Conservation (phyloP, 2,113 vertebrate species). For the Romanogobio albipinnatus region DNA sequence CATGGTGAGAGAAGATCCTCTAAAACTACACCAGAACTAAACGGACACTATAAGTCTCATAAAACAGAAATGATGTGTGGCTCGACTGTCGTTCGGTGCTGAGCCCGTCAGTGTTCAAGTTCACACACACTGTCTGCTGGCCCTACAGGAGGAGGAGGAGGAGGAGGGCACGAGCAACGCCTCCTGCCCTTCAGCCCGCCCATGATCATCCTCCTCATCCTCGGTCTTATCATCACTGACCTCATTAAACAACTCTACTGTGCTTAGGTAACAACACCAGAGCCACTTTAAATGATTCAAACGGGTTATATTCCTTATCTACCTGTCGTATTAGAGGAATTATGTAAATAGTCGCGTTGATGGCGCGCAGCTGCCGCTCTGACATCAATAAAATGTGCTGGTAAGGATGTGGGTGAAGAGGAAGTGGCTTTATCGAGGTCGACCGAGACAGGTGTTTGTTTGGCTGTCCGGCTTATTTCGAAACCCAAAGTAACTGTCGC, state of each 20-base stretch:
- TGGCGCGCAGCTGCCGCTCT: conserved; percentile 34
- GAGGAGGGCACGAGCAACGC: conserved; percentile 65
- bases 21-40: neutral
- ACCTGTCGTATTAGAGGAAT: neutral
- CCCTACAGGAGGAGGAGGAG: conserved; percentile 59
- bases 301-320: neutral
- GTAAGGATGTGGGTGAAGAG: conserved; percentile 65
- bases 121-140: conserved; percentile 68
- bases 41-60: neutral
- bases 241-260: conserved; percentile 6
- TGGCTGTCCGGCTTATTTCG: conserved; percentile 60
- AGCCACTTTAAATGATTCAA: neutral
- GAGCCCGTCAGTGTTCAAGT: conserved; percentile 75
- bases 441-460: conserved; percentile 70
- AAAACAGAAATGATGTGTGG: conserved; percentile 26
- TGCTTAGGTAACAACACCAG: neutral
- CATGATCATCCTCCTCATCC: conserved; percentile 53
- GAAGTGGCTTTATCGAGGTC: conserved; percentile 64
- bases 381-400: conserved; percentile 46
- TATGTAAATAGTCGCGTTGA: conserved; percentile 45
- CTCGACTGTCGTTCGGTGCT: conserved; percentile 49
- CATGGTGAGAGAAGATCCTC: conserved; percentile 63
- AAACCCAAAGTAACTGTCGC: conserved; percentile 54
- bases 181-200: conserved; percentile 59
- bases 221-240: conserved; percentile 5